Conservation (phyloP, 2,888 invertebrate genomes). For the Drosophila vallismaia region DNA sequence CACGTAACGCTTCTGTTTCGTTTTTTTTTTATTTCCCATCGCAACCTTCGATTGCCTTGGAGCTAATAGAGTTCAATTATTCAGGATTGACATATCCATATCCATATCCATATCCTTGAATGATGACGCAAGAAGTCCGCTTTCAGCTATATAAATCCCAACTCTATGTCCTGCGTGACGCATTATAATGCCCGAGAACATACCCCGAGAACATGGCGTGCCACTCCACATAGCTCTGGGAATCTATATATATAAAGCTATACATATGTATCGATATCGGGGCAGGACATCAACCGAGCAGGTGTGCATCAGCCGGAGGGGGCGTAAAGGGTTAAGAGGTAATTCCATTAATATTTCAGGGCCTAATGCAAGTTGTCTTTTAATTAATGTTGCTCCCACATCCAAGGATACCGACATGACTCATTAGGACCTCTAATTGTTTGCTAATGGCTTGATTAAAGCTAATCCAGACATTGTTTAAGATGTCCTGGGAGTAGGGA, state of each 20-base stretch:
- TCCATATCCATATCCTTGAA: slow-evolving; percentile 6
- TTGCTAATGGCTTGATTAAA: neutral
- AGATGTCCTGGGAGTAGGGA: too few species aligned
- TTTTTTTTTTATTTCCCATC: neutral
- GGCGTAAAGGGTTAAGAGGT: neutral
- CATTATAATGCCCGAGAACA: too few species aligned
- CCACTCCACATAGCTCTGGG: neutral
- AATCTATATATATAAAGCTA: neutral
- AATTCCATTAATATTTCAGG: slow-evolving; percentile 47
- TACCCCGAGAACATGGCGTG: too few species aligned
- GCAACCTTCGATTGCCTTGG: neutral
- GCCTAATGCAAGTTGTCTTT: slow-evolving; percentile 28
- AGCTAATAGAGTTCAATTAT: slow-evolving; percentile 28
- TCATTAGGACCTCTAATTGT: neutral
- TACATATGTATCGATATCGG: slow-evolving; percentile 18
- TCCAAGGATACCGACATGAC: slow-evolving; percentile 3
- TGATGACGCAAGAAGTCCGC: slow-evolving; percentile 25
- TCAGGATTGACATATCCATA: slow-evolving; percentile 13
- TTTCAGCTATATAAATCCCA: too few species aligned
- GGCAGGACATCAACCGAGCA: neutral
- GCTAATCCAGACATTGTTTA: neutral
- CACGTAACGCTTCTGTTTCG: too few species aligned
- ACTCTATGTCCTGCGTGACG: too few species aligned
- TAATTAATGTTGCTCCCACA: slow-evolving; percentile 32
- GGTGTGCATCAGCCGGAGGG: slow-evolving; percentile 2